Base-by-base conservation (phyloP, 1,140 invertebrate species). In the Belonocnema kinseyi region DNA sequence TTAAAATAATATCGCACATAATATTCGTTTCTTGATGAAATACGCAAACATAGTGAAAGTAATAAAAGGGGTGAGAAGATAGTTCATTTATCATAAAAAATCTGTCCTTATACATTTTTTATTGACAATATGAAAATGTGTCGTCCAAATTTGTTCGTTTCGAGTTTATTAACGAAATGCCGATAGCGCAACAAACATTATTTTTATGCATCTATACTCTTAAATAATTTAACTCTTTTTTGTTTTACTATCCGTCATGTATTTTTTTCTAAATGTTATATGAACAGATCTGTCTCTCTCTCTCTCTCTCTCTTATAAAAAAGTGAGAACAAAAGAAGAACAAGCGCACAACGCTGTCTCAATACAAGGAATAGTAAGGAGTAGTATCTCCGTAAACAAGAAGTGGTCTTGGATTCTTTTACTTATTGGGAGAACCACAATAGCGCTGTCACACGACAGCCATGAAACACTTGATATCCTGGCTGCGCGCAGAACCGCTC, bases 91-190 rank as follows among this genome's bases (percentile, higher is more conserved):
- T 66, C 17, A n/a, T 66, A 66, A 66, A 10, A 66, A 21, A 66
- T 66, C 33, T 66, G 13, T 66, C 40, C 61, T 40, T 66, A 50
- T 82, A 80, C 78, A 80, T 77, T 56, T 70, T 82, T 82, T 80
- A 82, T 82, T 80, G 52, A 77, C 61, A 82, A 77, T 82, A 80
- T 77, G 73, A 80, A 80, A 82, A 82, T 61, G 12, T 75, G 66
- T 80, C 71, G 76, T 74, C 61, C 54, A 82, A 82, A 80, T 82
- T 82, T 75, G 72, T 33, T 73, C 66, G 7, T 66, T 66, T 72
- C 33, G 56, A 72, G 73, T 75, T 33, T 70, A 16, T 46, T 54
- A 70, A 77, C 17, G 33, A 75, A 79, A 74, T 21, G n/a, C 66
- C 21, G 77, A 26, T 75, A 46, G 19, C 19, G 40, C 50, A 52